A percentile compares a stretch with the other conserved stretches of the same genome.
Conservation (phyloP, 2,113 vertebrate genomes). For the Barnardius zonarius region DNA sequence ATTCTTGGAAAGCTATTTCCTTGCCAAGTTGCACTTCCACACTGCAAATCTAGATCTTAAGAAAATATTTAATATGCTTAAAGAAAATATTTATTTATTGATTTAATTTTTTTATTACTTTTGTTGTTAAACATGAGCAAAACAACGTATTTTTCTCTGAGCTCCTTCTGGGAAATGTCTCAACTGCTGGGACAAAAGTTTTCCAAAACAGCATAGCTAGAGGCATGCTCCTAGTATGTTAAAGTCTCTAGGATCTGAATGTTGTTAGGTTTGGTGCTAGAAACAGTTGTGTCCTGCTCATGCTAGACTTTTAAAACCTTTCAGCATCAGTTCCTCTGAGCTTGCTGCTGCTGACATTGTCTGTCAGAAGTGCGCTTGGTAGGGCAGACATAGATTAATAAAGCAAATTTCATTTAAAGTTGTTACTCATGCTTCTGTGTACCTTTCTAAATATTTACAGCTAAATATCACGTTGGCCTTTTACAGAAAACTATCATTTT, state of each 20-base stretch:
- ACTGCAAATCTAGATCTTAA: neutral
- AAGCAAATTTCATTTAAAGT: neutral
- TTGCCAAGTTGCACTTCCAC: neutral
- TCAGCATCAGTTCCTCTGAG: neutral
- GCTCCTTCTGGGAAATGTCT: neutral
- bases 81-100: neutral
- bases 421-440: neutral
- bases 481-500: slow-evolving; percentile 14
- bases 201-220: neutral
- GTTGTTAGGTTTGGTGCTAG: neutral
- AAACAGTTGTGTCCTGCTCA: neutral
- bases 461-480: slow-evolving; percentile 17
- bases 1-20: neutral
- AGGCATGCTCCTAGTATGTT: neutral
- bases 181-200: neutral
- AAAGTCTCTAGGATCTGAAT: neutral
- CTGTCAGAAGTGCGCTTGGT: neutral
- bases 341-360: neutral
- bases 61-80: neutral
- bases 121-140: neutral
- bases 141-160: neutral
- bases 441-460: neutral
- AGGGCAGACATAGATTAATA: neutral
- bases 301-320: neutral
- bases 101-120: neutral